Evolutionary conservation across 2,113 vertebrate genomes (phyloP).

Genomic region (Protobothrops mucrosquamatus): DNA sequence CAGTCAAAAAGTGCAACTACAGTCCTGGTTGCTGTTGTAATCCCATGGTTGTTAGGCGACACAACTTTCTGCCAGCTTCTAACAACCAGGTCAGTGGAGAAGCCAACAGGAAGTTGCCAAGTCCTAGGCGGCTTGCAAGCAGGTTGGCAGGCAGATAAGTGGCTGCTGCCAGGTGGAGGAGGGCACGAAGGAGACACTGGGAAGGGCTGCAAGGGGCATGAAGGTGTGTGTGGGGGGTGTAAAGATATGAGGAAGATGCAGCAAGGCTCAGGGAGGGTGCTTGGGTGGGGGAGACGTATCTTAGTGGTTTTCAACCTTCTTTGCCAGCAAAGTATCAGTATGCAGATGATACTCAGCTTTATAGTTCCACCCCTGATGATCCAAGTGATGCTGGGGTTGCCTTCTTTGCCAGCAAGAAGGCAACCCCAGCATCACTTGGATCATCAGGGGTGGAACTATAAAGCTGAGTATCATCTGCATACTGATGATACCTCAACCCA

Average conservation of each 20-base stretch:
- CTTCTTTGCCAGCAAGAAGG: not conserved
- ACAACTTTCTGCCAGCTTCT: not conserved
- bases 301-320: not conserved
- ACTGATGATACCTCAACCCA: not conserved
- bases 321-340: too few relatives aligned
- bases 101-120: not conserved
- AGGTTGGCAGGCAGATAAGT: not conserved
- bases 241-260: not conserved
- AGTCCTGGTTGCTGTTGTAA: not conserved
- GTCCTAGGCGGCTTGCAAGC: not conserved
- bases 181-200: not conserved
- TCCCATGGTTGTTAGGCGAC: not conserved
- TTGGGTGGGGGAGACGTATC: not conserved
- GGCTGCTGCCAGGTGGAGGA: not conserved
- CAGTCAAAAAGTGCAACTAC: not conserved
- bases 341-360: too few relatives aligned
- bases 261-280: not conserved
- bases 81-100: not conserved
- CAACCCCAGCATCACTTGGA: not conserved
- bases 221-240: not conserved
- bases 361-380: too few relatives aligned
- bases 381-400: too few relatives aligned
- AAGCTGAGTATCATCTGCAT: not conserved
- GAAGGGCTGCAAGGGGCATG: not conserved
- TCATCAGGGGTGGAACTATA: not conserved